Base-by-base conservation (phyloP, 2,113 vertebrate genomes). In the Antechinus stuartii region DNA sequence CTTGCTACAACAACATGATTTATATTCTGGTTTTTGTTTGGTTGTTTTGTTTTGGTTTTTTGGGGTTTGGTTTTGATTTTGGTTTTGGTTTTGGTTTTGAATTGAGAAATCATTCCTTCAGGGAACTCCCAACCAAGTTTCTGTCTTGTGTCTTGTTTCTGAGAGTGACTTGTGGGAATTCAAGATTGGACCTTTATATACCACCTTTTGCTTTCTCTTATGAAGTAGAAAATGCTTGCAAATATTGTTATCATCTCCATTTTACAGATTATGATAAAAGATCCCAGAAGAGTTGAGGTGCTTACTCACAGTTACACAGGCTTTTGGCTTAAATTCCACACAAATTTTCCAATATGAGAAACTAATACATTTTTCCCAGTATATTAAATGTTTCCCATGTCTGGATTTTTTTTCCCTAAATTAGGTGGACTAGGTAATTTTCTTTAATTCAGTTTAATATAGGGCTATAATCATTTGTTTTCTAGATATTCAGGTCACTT, bases 381-480 rank as follows among this genome's bases (percentile, higher is more conserved):
- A n/a, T 96, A 53, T 93, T 8, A 96, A 50, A 91, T 95, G 8
- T 10, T 89, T 35, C 57, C 16, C n/a, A 56, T 55, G 14, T 90
- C 53, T 91, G 93, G 35, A 76, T 53, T 93, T 90, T 49, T 50
- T 30, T 49, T 49, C 2, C 2, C 57, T 91, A 92, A 92, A 93
- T 94, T 76, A 91, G 76, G 53, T 96, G 94, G 91, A 89, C 52
- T 27, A 6, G 46, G 42, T 84, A 76, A 84, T 97, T 97, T 97
- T 90, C 57, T 84, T 22, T 95, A 94, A 22, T 95, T 42, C 57
- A 94, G 11, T 95, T 35, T 54, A 94, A 94, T 97, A 91, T 54
- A 96, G 95, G n/a, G 89, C 89, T 93, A 6, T 49, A 95, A 95
- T 94, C 56, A 94, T 50, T 93, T 92, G 23, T 57, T 42, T 90